Base-by-base conservation (phyloP, 1,140 invertebrate species). In the Pseudomyrmex flavicornis region DNA sequence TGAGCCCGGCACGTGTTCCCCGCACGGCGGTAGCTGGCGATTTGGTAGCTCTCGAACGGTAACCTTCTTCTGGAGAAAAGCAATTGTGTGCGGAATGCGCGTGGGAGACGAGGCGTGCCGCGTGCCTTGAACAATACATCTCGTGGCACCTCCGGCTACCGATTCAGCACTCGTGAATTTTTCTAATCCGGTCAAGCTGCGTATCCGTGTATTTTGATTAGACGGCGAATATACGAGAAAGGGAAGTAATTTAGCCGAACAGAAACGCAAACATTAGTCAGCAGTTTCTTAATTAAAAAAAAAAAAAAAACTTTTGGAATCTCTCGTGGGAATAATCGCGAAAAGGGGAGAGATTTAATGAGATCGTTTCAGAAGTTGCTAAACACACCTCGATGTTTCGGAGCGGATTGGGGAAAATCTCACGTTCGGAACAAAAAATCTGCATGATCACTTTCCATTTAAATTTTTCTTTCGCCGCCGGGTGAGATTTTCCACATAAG, bases 71-170 rank as follows among this genome's bases (percentile, higher is more conserved):
- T 15, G 22, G 66, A 50, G 46, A 35, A 69, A 74, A 46, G 35
- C 68, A 4, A 9, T 7, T 17, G 17, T 35, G 35, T 35, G 35
- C 44, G 85, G 86, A 84, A 88, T 87, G 50, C 26, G 75, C 84
- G 84, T 82, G 79, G 83, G 86, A 15, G n/a, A 44, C 59, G 79
- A 89, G 87, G 86, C 76, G 87, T 88, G 87, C 84, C 87, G 44
- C 66, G n/a, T 58, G 65, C 52, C 20, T 77, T 50, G 61, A 59
- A 76, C 70, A 83, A 83, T 77, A 70, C 63, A 66, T 56, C 44
- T 69, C 9, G 17, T 22, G 4, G 83, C 35, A 84, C 73, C 69
- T 84, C 48, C 17, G 79, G 20, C 20, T 54, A 50, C 50, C 46
- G 46, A 54, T 48, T 68, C 20, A 26, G 48, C 7, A 35, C 17